Conservation (phyloP, 1,140 invertebrate genomes). For the Orchesella cincta region DNA sequence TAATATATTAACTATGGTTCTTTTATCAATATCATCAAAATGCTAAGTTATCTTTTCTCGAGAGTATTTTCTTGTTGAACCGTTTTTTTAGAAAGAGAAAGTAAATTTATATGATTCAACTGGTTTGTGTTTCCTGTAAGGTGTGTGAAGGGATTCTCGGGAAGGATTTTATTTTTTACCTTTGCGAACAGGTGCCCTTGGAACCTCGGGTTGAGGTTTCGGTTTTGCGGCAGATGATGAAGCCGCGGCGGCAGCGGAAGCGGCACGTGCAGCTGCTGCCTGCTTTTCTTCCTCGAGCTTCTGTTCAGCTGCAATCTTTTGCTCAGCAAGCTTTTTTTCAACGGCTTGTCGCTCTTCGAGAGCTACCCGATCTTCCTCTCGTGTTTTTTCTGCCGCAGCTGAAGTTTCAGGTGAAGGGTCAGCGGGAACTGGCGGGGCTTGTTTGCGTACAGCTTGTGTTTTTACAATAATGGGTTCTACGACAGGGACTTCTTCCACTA, state of each 20-base stretch:
- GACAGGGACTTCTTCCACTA: conserved; percentile 46
- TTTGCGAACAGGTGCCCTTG: conserved; percentile 49
- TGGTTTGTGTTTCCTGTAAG: not conserved
- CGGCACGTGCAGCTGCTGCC: not conserved
- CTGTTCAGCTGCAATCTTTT: conserved; percentile 45
- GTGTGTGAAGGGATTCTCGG: conserved; percentile 15
- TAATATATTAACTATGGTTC: no score
- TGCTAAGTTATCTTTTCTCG: no score
- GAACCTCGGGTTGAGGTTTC: conserved; percentile 44
- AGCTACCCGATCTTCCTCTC: conserved; percentile 38
- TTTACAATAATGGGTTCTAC: not conserved
- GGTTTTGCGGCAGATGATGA: conserved; percentile 51
- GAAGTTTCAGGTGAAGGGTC: not conserved
- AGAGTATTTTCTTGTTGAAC: not conserved
- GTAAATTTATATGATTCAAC: not conserved
- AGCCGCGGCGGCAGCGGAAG: conserved; percentile 29
- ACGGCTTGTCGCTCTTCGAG: conserved; percentile 39
- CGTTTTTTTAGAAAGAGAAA: not conserved
- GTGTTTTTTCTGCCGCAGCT: conserved; percentile 26
- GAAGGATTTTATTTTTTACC: conserved; percentile 14
- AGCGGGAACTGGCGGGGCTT: not conserved
- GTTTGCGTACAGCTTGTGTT: not conserved
- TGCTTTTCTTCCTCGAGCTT: conserved; percentile 42
- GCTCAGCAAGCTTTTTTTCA: conserved; percentile 48
- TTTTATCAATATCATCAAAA: no score